Evolutionary conservation across 2,888 invertebrate genomes (phyloP).

Genomic region (Aleiodes alternator): DNA sequence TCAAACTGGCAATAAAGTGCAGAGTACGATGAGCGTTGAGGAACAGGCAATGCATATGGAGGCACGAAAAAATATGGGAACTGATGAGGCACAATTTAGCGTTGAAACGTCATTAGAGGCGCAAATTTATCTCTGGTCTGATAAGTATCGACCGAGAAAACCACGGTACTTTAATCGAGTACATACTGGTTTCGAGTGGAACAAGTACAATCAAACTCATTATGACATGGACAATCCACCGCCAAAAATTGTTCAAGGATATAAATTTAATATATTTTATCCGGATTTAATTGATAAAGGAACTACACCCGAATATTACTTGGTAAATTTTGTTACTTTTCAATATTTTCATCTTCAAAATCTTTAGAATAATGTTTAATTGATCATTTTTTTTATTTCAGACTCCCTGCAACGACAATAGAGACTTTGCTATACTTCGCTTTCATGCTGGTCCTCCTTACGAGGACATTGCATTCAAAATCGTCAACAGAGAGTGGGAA

Average conservation of each 20-base stretch:
- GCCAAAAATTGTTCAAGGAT: constrained; percentile 99
- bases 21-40: constrained; percentile 78
- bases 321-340: constrained; percentile 79
- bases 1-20: constrained; percentile 79
- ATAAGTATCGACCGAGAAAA: constrained; percentile 98
- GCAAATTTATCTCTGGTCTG: constrained; percentile 95
- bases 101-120: constrained; percentile 91
- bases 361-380: neutral
- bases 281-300: constrained; percentile 97
- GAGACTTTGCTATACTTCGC: constrained; percentile 94
- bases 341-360: neutral
- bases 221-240: constrained; percentile 99
- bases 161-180: constrained; percentile 98
- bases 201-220: constrained; percentile 99
- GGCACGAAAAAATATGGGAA: constrained; percentile 89
- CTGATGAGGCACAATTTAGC: constrained; percentile 93
- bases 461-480: constrained; percentile 99
- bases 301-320: constrained; percentile 93
- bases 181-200: constrained; percentile 99
- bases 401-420: constrained; percentile 93
- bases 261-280: constrained; percentile 99
- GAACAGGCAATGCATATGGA: constrained; percentile 83
- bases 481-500: constrained; percentile 99
- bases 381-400: constrained; percentile 74
- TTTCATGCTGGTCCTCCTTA: constrained; percentile 99